Percentiles rank a stretch among this genome's conserved stretches.
Conservation (phyloP, 1,140 invertebrate genomes). For the Littorina saxatilis region DNA sequence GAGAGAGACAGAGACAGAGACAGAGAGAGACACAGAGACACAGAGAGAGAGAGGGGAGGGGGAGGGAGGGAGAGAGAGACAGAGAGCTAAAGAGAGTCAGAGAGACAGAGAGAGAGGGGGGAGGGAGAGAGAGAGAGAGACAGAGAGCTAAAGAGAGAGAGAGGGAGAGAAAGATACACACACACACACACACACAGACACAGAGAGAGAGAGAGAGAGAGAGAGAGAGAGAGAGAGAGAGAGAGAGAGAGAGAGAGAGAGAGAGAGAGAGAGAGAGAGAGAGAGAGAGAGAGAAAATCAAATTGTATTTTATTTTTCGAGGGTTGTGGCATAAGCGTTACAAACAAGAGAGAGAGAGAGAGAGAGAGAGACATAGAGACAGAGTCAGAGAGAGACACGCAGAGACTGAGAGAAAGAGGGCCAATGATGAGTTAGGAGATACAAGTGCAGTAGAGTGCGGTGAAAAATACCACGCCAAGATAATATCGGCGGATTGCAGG, state of each 20-base stretch:
- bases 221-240: slow-evolving; percentile 31
- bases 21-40: background rate
- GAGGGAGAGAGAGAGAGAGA: slow-evolving; percentile 36
- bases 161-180: no score
- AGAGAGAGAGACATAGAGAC: no score
- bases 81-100: no score
- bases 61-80: background rate
- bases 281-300: background rate
- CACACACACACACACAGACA: slow-evolving; percentile 33
- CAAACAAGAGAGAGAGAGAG: no score
- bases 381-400: no score
- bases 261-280: background rate
- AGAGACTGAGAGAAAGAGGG: background rate
- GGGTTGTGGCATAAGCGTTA: no score
- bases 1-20: background rate
- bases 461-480: slow-evolving; percentile 46
- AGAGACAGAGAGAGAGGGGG: background rate
- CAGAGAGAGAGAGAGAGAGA: slow-evolving; percentile 28
- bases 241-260: background rate
- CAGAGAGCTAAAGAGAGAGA: no score
- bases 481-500: slow-evolving; percentile 46
- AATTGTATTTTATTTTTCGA: no score
- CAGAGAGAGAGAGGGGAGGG: background rate
- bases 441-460: slow-evolving; percentile 32
- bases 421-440: slow-evolving; percentile 33